A percentile compares a stretch with the other conserved stretches of the same genome.
Evolutionary conservation across 1,140 invertebrate species (phyloP).

Genomic region (Rhopalosiphum maidis): DNA sequence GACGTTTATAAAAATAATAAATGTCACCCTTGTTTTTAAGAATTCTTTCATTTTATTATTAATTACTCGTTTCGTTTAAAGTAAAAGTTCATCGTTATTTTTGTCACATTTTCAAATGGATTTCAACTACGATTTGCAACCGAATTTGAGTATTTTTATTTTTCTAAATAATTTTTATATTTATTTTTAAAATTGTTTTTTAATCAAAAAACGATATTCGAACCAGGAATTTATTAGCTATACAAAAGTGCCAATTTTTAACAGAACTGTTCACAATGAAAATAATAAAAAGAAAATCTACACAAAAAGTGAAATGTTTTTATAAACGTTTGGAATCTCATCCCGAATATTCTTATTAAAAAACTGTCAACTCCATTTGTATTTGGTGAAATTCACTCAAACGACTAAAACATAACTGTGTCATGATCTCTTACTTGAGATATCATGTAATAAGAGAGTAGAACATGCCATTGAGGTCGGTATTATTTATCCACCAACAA

Average conservation of each 20-base stretch:
- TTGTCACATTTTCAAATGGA: neutral
- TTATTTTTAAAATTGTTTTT: neutral
- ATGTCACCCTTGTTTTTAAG: slow-evolving; percentile 6
- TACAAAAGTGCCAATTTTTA: neutral
- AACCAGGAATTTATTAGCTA: neutral
- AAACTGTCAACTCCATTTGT: slow-evolving; percentile 1
- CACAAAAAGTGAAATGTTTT: slow-evolving; percentile 7
- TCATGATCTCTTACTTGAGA: neutral
- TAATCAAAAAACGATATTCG: neutral
- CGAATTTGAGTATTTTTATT: neutral
- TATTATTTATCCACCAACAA: neutral
- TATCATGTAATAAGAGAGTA: neutral
- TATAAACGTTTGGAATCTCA: neutral
- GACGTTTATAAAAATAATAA: slow-evolving; percentile 1
- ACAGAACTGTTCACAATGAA: neutral
- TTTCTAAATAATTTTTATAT: neutral
- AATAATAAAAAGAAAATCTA: neutral
- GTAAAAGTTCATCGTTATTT: neutral
- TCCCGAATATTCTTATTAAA: slow-evolving; percentile 1
- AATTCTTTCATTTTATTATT: neutral
- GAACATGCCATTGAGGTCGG: neutral
- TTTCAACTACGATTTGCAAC: neutral
- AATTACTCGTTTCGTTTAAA: neutral
- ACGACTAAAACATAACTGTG: neutral
- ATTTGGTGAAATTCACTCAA: neutral